phyloP scores from a whole-genome alignment of 2,888 invertebrate species.

The Acrobeloides nanus region DNA sequence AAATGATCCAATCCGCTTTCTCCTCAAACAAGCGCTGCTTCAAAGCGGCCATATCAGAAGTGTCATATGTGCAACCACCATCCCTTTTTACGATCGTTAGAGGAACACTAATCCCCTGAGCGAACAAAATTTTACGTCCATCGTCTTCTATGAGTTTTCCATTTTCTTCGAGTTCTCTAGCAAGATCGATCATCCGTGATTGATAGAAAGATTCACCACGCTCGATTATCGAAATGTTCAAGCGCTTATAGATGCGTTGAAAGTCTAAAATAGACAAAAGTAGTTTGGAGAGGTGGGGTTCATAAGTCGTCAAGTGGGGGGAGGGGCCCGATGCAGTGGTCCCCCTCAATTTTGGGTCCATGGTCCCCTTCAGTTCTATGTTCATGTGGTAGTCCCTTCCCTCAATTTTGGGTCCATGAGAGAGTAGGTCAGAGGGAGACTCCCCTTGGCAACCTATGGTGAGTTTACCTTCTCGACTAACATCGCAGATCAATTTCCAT shows the following conservation, averaged over 20 bases:
- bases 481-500: slow-evolving; percentile 92
- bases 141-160: slow-evolving; percentile 62
- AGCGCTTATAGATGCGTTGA: slow-evolving; percentile 76
- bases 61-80: slow-evolving; percentile 92
- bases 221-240: slow-evolving; percentile 71
- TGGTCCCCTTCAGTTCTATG: too few relatives aligned
- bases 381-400: too few relatives aligned
- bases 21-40: slow-evolving; percentile 60
- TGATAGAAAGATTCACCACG: slow-evolving; percentile 97
- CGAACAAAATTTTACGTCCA: slow-evolving; percentile 62
- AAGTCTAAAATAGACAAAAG: slow-evolving; percentile 69
- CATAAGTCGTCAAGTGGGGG: too few relatives aligned
- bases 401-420: too few relatives aligned
- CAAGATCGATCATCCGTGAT: slow-evolving; percentile 73
- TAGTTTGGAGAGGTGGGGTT: too few relatives aligned
- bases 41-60: slow-evolving; percentile 89
- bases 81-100: slow-evolving; percentile 91
- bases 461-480: slow-evolving; percentile 67
- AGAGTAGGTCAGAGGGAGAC: too few relatives aligned
- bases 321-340: slow-evolving; percentile 72
- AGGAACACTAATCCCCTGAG: slow-evolving; percentile 64
- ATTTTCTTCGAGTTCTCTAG: slow-evolving; percentile 67
- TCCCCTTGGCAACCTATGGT: too few relatives aligned
- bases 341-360: too few relatives aligned
- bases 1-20: slow-evolving; percentile 78